These are phyloP conservation scores for Mareca penelope DNA, from an alignment of 2,797 vertebrate genomes.

Conservation along the genomic window DNA sequence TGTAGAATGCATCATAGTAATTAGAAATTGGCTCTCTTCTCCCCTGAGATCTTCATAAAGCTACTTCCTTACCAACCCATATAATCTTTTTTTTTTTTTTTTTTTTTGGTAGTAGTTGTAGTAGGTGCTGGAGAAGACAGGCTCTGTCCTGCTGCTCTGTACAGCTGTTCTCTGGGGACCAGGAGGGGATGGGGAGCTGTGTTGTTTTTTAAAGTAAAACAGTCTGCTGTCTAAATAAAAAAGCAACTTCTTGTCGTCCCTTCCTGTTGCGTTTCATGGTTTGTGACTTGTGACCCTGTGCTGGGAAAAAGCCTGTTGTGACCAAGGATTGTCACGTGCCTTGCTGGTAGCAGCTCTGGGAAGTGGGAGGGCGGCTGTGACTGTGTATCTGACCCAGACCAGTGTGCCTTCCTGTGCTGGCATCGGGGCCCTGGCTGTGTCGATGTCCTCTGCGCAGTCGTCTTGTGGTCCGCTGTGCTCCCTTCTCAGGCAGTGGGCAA, in stretches of 20 bases:
- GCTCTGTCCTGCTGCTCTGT: not conserved
- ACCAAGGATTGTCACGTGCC: not conserved
- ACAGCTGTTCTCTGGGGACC: not conserved
- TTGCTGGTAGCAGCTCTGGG: not conserved
- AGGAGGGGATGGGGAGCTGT: not conserved
- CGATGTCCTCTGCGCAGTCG: not conserved
- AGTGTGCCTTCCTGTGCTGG: fast-evolving
- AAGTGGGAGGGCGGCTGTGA: not conserved
- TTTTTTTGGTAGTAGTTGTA: not conserved
- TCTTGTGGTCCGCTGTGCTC: not conserved
- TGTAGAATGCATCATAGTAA: not conserved
- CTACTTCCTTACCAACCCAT: not conserved
- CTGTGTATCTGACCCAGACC: fast-evolving
- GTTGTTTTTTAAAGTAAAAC: not conserved
- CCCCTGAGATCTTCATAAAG: not conserved
- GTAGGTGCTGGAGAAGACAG: not conserved
- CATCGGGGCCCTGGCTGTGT: fast-evolving
- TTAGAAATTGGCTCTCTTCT: not conserved
- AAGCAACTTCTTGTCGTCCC: not conserved
- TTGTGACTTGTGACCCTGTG: not conserved
- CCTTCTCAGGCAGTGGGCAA: not conserved
- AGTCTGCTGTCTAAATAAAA: not conserved
- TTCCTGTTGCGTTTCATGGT: not conserved
- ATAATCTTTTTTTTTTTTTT: not conserved
- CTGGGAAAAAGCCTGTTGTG: not conserved